phyloP scores from a whole-genome alignment of 2,888 invertebrate species.

The Masnerella sp. region DNA sequence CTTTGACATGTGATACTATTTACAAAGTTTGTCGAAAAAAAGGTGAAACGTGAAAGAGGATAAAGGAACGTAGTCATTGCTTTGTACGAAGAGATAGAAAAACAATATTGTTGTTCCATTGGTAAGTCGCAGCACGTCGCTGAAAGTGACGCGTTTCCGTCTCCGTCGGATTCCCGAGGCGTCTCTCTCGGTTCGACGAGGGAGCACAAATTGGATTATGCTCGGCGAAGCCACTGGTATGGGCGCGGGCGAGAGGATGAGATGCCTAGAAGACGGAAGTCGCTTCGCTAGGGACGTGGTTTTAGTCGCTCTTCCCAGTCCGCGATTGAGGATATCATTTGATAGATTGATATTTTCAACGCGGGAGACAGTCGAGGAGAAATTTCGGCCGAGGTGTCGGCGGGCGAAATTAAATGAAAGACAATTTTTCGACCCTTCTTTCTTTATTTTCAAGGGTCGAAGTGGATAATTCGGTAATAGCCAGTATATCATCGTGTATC shows the following conservation, averaged over 20 bases:
- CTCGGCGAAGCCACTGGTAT: conserved; percentile 60
- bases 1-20: conserved; percentile 51
- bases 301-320: conserved; percentile 48
- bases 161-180: conserved; percentile 35
- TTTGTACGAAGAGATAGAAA: conserved; percentile 66
- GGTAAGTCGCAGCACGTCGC: conserved; percentile 74
- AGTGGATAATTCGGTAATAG: conserved; percentile 55
- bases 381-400: conserved; percentile 56
- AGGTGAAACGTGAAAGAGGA: conserved; percentile 36
- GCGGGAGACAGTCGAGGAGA: conserved; percentile 69
- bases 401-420: conserved; percentile 54
- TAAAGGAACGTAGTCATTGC: conserved; percentile 50
- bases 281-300: conserved; percentile 44
- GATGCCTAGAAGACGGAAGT: conserved; percentile 58
- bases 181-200: conserved; percentile 60
- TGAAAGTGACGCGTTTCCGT: conserved; percentile 71
- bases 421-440: conserved; percentile 47
- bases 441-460: conserved; percentile 33
- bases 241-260: conserved; percentile 54
- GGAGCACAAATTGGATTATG: conserved; percentile 75
- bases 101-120: conserved; percentile 76
- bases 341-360: conserved; percentile 75
- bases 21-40: conserved; percentile 50
- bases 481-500: conserved; percentile 37
- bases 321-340: conserved; percentile 63